phyloP scores from a whole-genome alignment of 1,140 invertebrate genomes.

The Latrodectus geometricus region DNA sequence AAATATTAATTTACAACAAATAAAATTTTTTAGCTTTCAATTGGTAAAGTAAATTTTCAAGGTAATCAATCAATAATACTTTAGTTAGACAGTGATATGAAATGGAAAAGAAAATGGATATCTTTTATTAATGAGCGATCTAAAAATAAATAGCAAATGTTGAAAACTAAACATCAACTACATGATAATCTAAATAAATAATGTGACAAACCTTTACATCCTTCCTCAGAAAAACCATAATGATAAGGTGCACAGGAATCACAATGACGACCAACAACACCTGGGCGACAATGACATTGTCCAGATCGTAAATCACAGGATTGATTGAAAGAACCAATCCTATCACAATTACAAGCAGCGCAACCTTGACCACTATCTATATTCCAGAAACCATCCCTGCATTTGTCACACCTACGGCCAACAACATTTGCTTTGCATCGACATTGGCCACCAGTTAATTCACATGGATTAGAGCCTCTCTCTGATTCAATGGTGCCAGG shows the following conservation, averaged over 20 bases:
- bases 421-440: conserved; percentile 88
- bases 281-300: conserved; percentile 86
- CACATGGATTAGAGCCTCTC: conserved; percentile 76
- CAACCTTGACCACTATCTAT: conserved; percentile 80
- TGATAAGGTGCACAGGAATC: conserved; percentile 86
- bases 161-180: neutral
- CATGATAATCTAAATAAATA: neutral
- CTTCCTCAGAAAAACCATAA: conserved; percentile 88
- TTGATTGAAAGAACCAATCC: conserved; percentile 83
- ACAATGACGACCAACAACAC: conserved; percentile 85
- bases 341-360: conserved; percentile 85
- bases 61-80: no score
- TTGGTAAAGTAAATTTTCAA: no score
- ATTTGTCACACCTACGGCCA: conserved; percentile 89
- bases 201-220: conserved; percentile 74
- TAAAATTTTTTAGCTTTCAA: no score
- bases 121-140: no score
- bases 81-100: no score
- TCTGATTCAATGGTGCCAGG: conserved; percentile 78
- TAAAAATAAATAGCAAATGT: no score
- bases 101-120: no score
- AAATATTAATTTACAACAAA: no score
- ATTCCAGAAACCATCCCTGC: conserved; percentile 89
- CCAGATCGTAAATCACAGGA: conserved; percentile 84
- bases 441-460: conserved; percentile 86